Percentiles rank a stretch among this genome's conserved stretches.
Evolutionary conservation across 2,888 invertebrate species (phyloP).

Genomic region (Trichogramma dendrolimi): DNA sequence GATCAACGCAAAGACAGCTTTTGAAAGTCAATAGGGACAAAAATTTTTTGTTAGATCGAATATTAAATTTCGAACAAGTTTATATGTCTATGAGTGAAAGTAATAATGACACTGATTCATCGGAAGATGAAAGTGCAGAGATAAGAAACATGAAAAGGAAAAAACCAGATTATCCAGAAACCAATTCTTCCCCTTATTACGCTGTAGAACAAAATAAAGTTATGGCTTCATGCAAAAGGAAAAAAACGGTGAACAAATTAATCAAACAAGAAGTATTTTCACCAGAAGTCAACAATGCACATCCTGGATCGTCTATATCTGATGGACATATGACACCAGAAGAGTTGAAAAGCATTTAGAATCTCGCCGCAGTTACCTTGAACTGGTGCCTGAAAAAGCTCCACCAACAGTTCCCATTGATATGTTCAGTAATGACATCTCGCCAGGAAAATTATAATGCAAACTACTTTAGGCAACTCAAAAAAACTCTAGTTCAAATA

Average conservation of each 20-base stretch:
- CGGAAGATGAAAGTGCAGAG: conserved; percentile 67
- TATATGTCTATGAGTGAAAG: conserved; percentile 85
- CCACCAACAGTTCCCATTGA: conserved; percentile 87
- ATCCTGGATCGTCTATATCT: conserved; percentile 58
- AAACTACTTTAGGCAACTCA: too few species aligned
- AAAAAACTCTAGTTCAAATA: too few species aligned
- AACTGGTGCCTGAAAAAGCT: conserved; percentile 78
- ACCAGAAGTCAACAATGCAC: conserved; percentile 53
- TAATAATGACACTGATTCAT: conserved; percentile 89
- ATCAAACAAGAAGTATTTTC: neutral
- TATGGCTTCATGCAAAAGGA: neutral
- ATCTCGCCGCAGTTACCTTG: conserved; percentile 74
- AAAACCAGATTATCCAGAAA: neutral
- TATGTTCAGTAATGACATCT: conserved; percentile 92
- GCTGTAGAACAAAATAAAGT: conserved; percentile 4
- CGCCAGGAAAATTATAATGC: conserved; percentile 68
- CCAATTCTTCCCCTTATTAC: too few species aligned
- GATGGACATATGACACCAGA: conserved; percentile 88
- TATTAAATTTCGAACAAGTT: conserved; percentile 82
- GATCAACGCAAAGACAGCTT: conserved; percentile 80
- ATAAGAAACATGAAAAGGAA: conserved; percentile 1
- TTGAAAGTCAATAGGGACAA: conserved; percentile 86
- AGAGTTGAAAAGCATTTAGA: conserved; percentile 87
- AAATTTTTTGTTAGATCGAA: conserved; percentile 82
- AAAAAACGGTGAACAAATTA: neutral